Evolutionary conservation across 1,140 invertebrate species (phyloP), one percentile per base, ranked within the genome.

Genomic region (Tetragonula clypearis): DNA sequence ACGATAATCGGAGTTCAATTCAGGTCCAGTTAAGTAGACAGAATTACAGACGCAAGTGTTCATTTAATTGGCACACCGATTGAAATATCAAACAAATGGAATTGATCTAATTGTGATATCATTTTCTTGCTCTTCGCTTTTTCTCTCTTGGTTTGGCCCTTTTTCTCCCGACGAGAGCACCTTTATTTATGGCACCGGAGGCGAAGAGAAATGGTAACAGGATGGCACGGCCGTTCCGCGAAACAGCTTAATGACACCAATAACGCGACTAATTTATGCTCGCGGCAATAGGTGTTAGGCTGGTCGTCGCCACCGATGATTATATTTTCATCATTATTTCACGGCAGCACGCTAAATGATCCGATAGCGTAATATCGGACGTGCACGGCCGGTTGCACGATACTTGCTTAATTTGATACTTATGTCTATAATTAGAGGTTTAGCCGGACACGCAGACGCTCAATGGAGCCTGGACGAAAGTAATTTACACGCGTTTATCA

Each of bases 221-320:
- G 30, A n/a, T 30, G 68, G 68, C 17, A 30, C 17, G 3, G 30
- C 49, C 65, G 66, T 19, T 49, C 4, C 81, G 60, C 82, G 81
- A 68, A 85, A 82, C 79, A 82, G 76, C 65, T 85, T 85, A 85
- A 85, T 82, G 84, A 85, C 79, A 35, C 84, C 72, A 82, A 82
- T 85, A 85, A 85, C 72, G 53, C 71, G 72, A 75, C 79, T 85
- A 85, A 85, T 82, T 85, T 85, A 85, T 82, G 71, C 72, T 23
- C 35, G 5, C 41, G 72, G 55, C 58, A 75, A 76, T 4, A 76
- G 71, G 84, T 73, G 68, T 82, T 82, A 62, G 75, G 58, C 78
- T 49, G n/a, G 26, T 41, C 19, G 79, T 26, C n/a, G 49, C n/a
- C 15, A 2, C 23, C 26, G 9, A 26, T 15, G 72, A 84, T 78